These are phyloP conservation scores for Actinia tenebrosa DNA, from an alignment of 64 coral and sea anemone genomes.

Conservation along the genomic window DNA sequence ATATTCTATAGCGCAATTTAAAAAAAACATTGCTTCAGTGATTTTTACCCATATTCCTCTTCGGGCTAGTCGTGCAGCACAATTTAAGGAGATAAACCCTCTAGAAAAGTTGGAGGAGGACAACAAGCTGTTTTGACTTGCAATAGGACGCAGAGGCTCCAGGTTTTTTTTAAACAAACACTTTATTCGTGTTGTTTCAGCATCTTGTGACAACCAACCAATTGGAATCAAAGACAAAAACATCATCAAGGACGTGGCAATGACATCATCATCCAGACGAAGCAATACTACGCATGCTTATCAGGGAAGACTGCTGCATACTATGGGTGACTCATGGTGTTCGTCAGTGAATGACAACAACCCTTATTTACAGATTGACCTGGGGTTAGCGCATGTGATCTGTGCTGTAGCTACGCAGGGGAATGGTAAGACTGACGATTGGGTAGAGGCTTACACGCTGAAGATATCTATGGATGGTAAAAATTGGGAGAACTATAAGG, in stretches of 20 bases:
- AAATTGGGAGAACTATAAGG: conserved; percentile 1
- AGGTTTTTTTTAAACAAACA: neutral
- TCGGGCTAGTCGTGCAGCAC: no score
- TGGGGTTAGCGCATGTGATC: neutral
- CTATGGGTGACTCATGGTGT: neutral
- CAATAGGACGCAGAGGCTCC: no score
- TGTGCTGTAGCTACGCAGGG: conserved; percentile 13
- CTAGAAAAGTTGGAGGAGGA: no score
- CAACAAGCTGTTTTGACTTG: no score
- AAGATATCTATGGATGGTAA: neutral
- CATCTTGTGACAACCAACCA: conserved; percentile 3
- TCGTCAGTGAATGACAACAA: neutral
- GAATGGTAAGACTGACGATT: neutral
- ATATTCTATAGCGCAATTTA: no score
- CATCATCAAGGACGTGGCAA: neutral
- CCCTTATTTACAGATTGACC: conserved; percentile 8
- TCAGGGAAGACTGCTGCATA: neutral
- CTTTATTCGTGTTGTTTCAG: neutral
- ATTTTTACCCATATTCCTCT: no score
- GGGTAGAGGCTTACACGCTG: neutral
- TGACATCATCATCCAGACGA: neutral
- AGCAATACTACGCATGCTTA: neutral
- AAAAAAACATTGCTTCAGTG: no score
- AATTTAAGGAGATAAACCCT: no score
- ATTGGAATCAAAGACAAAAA: conserved; percentile 6